A percentile compares a stretch with the other conserved stretches of the same genome.
phyloP scores from a whole-genome alignment of 2,888 invertebrate species.

The Polymixis lichenea region DNA sequence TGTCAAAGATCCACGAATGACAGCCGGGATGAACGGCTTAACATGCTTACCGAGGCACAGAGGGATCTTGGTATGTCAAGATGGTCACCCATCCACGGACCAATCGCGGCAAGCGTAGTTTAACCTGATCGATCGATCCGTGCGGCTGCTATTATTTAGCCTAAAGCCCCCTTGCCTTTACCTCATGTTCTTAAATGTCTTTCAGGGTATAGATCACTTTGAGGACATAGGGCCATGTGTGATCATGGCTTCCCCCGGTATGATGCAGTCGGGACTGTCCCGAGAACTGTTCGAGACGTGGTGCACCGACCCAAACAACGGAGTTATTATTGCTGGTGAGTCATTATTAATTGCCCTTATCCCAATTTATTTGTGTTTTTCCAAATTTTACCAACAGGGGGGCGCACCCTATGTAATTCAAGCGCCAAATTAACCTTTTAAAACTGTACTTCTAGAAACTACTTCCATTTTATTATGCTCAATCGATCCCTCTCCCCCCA shows the following conservation, averaged over 20 bases:
- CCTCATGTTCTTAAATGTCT: not conserved
- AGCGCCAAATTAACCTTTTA: not conserved
- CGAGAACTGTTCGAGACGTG: constrained; percentile 99
- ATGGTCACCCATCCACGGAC: too few relatives aligned
- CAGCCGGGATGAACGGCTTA: too few relatives aligned
- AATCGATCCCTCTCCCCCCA: too few relatives aligned
- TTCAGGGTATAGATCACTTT: constrained; percentile 99
- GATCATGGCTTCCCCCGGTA: constrained; percentile 99
- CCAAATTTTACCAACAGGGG: not conserved
- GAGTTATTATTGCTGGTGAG: constrained; percentile 98
- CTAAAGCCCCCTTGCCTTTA: too few relatives aligned
- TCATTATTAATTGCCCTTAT: not conserved
- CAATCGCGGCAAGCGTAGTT: too few relatives aligned
- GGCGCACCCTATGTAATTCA: not conserved
- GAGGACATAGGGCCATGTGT: constrained; percentile 99
- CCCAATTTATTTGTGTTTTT: not conserved
- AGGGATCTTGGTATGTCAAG: too few relatives aligned
- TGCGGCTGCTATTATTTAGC: too few relatives aligned
- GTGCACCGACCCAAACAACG: constrained; percentile 99
- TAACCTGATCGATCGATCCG: too few relatives aligned
- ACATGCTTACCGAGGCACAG: too few relatives aligned
- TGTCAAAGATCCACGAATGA: too few relatives aligned
- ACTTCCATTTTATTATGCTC: too few relatives aligned
- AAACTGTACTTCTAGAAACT: too few relatives aligned
- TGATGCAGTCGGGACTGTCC: constrained; percentile 99